Evolutionary conservation across 2,113 vertebrate genomes (phyloP), one percentile per base, ranked within the genome.

Genomic region (Corythaeola cristata): DNA sequence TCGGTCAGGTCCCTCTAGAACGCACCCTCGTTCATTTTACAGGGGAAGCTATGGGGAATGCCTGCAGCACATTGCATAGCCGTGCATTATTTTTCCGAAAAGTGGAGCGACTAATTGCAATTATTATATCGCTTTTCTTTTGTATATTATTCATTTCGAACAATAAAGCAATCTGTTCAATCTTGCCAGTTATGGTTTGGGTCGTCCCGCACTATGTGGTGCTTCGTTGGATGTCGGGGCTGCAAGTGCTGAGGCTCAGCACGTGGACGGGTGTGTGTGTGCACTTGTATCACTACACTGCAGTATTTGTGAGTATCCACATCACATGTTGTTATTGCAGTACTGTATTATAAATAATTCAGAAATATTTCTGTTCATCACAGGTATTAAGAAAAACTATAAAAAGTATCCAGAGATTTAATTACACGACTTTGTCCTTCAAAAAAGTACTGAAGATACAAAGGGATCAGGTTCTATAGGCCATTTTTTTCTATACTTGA

Each of bases 201-300:
- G 33, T 12, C 33, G 33, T 55, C 32, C 33, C 4, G 30, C 12
- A 2, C 11, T 11, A 5, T 7, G 0, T 1, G 47, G 30, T 4
- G 56, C 41, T 39, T 14, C 6, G 5, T 3, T 6, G 12, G 37
- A 2, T 27, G 24, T 1, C 4, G 23, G 35, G 33, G 32, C 49
- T 23, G 56, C 35, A 6, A 16, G 55, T 27, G 16, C 35, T 11
- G 19, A 4, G 15, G 45, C 26, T 11, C 53, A 6, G 56, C 32
- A 19, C 4, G 1, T 1, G 75, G 55, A 24, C 2, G 19, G 10
- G 3, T 4, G n/a, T 7, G 0, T 3, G 6, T 2, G 20, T 2
- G 0, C 27, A 6, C 17, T 2, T 27, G 8, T 11, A 2, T 8
- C 22, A 6, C 58, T 3, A 1, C 4, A 3, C 17, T 26, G 27